phyloP scores from a whole-genome alignment of 2,888 invertebrate species.

The Sicus ferrugineus region DNA sequence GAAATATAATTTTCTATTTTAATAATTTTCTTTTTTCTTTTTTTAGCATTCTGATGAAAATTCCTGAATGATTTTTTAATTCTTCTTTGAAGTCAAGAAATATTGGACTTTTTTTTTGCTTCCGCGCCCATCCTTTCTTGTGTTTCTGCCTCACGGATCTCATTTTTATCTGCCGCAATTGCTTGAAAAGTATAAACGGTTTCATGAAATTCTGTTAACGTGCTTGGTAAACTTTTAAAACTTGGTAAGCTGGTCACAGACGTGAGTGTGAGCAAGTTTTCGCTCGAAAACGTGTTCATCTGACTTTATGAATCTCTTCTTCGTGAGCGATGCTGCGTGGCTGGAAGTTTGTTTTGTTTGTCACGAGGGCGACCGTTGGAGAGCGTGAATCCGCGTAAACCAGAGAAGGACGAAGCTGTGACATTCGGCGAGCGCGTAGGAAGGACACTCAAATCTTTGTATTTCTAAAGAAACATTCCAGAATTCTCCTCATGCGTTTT shows the following conservation, averaged over 20 bases:
- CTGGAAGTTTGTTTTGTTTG: too few species aligned
- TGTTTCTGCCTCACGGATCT: background rate
- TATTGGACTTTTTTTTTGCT: background rate
- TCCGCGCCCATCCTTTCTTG: background rate
- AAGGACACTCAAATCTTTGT: background rate
- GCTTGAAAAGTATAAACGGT: background rate
- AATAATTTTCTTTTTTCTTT: background rate
- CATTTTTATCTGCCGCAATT: too few species aligned
- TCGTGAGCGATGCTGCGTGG: background rate
- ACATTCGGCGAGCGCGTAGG: background rate
- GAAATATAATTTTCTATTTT: too few species aligned
- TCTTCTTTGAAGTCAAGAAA: background rate
- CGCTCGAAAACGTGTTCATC: conserved; percentile 6
- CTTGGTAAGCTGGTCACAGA: conserved; percentile 8
- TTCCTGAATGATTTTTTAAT: background rate
- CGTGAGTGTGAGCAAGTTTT: conserved; percentile 19
- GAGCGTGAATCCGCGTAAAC: background rate
- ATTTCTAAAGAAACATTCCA: background rate
- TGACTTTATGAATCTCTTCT: background rate
- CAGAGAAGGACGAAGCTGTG: background rate
- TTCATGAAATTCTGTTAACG: background rate
- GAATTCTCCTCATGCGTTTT: too few species aligned
- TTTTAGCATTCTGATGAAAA: background rate
- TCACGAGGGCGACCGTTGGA: background rate
- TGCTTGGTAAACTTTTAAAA: background rate